These are phyloP conservation scores for Cichlasoma orientale DNA, from an alignment of 2,797 vertebrate species.

Conservation along the genomic window DNA sequence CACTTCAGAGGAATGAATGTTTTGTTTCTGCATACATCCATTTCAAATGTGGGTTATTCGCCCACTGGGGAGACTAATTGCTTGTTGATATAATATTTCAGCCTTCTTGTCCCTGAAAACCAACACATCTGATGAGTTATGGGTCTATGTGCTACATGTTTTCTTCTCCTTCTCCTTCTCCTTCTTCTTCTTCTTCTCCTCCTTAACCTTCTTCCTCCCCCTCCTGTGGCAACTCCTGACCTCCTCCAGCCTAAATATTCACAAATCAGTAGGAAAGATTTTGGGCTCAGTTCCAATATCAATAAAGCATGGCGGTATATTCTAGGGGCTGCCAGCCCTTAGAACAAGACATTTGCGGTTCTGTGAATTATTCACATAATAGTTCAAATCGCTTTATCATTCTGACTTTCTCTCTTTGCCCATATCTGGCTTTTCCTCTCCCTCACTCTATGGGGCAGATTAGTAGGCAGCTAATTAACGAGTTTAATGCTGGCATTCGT, in stretches of 20 bases:
- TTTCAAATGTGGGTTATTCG: slow-evolving; percentile 72
- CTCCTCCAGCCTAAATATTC: slow-evolving; percentile 71
- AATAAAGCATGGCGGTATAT: slow-evolving; percentile 48
- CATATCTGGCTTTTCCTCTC: slow-evolving; percentile 20
- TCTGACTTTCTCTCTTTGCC: slow-evolving; percentile 8
- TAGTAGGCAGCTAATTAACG: slow-evolving; percentile 72
- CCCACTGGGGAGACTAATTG: slow-evolving; percentile 73
- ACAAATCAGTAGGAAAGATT: slow-evolving; percentile 64
- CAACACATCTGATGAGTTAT: slow-evolving; percentile 68
- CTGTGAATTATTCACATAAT: slow-evolving; percentile 25
- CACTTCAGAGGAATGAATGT: slow-evolving; percentile 66
- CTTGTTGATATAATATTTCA: slow-evolving; percentile 74
- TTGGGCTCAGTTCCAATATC: slow-evolving; percentile 69
- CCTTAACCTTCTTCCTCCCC: neutral
- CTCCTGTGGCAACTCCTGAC: slow-evolving; percentile 39
- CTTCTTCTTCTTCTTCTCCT: neutral
- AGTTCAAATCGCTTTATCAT: slow-evolving; percentile 43
- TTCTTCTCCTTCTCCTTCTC: neutral
- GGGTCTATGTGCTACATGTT: slow-evolving; percentile 20
- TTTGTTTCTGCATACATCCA: slow-evolving; percentile 60
- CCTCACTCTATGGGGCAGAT: slow-evolving; percentile 40
- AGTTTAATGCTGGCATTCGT: slow-evolving; percentile 66
- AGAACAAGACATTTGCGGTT: slow-evolving; percentile 51
- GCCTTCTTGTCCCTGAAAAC: slow-evolving; percentile 62
- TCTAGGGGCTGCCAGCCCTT: slow-evolving; percentile 30